phyloP scores from a whole-genome alignment of 2,888 invertebrate genomes.

The Cancer borealis region DNA sequence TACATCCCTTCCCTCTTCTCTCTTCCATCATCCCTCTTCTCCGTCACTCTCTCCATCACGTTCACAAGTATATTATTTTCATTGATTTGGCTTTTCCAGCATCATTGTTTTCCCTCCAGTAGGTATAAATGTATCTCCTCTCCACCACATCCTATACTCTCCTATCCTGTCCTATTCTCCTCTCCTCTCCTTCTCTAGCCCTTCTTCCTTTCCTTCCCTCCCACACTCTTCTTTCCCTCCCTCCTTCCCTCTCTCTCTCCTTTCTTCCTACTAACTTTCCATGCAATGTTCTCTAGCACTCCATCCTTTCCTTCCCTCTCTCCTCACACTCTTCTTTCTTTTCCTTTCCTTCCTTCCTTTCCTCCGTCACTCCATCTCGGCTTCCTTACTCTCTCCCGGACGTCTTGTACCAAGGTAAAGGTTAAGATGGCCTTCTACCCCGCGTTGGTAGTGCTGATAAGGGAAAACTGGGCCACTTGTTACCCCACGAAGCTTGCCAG shows the following conservation, averaged over 20 bases:
- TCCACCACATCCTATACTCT: too few relatives aligned
- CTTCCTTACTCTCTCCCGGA: neutral
- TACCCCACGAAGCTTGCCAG: neutral
- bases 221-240: too few relatives aligned
- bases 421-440: neutral
- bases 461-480: slow-evolving; percentile 11
- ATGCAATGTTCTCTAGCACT: neutral
- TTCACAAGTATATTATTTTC: neutral
- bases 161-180: too few relatives aligned
- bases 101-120: too few relatives aligned
- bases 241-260: neutral
- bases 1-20: neutral
- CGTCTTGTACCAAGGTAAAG: neutral
- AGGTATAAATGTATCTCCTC: too few relatives aligned
- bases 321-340: neutral
- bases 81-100: too few relatives aligned
- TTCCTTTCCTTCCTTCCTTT: neutral
- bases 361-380: neutral
- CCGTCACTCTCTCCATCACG: neutral
- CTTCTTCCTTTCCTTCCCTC: too few relatives aligned
- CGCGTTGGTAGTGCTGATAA: neutral
- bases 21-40: too few relatives aligned
- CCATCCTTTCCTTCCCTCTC: neutral
- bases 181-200: neutral
- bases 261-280: neutral